A percentile compares a stretch with the other conserved stretches of the same genome.
Conservation (phyloP, 2,113 vertebrate species). For the Limanda limanda region DNA sequence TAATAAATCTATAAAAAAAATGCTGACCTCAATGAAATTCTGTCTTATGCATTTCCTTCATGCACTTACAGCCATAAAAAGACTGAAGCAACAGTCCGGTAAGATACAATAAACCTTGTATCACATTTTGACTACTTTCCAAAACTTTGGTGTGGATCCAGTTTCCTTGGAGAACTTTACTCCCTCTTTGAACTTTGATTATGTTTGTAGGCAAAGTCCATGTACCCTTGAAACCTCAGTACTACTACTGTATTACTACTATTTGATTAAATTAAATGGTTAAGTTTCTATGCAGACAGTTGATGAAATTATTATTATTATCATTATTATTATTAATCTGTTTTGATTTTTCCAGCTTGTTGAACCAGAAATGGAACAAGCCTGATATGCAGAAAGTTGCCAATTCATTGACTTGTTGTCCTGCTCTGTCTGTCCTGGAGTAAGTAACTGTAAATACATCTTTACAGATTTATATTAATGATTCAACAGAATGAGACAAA, state of each 20-base stretch:
- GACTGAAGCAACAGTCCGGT: conserved; percentile 61
- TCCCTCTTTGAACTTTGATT: conserved; percentile 6
- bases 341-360: conserved; percentile 53
- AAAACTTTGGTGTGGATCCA: background rate
- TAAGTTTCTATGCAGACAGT: background rate
- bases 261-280: no score
- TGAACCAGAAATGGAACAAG: conserved; percentile 69
- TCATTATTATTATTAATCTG: background rate
- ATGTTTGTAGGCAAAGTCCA: background rate
- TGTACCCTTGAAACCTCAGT: background rate
- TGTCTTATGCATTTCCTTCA: background rate
- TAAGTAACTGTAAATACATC: conserved; percentile 54
- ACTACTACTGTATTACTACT: background rate
- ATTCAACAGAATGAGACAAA: no score
- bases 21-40: background rate
- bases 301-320: background rate
- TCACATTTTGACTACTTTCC: background rate
- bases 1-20: conserved; percentile 22
- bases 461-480: background rate
- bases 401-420: conserved; percentile 52
- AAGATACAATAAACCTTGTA: background rate
- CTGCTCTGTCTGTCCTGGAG: conserved; percentile 70
- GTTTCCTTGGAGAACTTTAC: conserved; percentile 32
- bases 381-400: conserved; percentile 63
- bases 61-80: conserved; percentile 26